Conservation (phyloP, 2,888 invertebrate species). For the Chrysolina oricalcia region DNA sequence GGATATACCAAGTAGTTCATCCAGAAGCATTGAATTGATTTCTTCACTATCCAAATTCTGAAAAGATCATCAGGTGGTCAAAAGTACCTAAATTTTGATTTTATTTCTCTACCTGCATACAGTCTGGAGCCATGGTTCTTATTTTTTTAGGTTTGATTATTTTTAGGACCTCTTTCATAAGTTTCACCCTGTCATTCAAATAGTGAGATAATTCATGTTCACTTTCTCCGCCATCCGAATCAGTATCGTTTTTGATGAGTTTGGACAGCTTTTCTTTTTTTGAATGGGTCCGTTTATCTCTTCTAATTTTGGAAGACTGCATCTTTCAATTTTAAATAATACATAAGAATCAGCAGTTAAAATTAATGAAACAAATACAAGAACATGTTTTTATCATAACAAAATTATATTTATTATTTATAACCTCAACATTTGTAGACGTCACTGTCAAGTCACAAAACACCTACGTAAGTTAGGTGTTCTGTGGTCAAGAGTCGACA, state of each 20-base stretch:
- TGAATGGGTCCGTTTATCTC: slow-evolving; percentile 35
- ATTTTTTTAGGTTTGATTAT: slow-evolving; percentile 70
- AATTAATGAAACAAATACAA: too few relatives aligned
- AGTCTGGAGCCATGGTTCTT: slow-evolving; percentile 69
- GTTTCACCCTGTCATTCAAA: slow-evolving; percentile 67
- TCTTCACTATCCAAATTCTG: slow-evolving; percentile 68
- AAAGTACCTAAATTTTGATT: too few relatives aligned
- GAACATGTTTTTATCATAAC: too few relatives aligned
- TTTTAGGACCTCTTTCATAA: slow-evolving; percentile 71
- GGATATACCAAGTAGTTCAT: slow-evolving; percentile 70
- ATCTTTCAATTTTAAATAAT: slow-evolving; percentile 21
- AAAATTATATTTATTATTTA: too few relatives aligned
- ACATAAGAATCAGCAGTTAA: not conserved
- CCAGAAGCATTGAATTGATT: slow-evolving; percentile 70
- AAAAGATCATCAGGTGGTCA: slow-evolving; percentile 35
- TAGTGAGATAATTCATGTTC: slow-evolving; percentile 69
- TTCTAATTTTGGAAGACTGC: slow-evolving; percentile 33
- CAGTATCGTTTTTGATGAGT: slow-evolving; percentile 60
- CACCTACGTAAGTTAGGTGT: too few relatives aligned
- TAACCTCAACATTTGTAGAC: too few relatives aligned
- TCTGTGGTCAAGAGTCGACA: too few relatives aligned
- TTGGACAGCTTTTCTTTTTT: slow-evolving; percentile 61
- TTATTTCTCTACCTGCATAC: slow-evolving; percentile 64
- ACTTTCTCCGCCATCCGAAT: slow-evolving; percentile 64
- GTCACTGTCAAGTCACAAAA: too few relatives aligned